Conservation (phyloP, 2,797 vertebrate species). For the Pangasius mekongensis region DNA sequence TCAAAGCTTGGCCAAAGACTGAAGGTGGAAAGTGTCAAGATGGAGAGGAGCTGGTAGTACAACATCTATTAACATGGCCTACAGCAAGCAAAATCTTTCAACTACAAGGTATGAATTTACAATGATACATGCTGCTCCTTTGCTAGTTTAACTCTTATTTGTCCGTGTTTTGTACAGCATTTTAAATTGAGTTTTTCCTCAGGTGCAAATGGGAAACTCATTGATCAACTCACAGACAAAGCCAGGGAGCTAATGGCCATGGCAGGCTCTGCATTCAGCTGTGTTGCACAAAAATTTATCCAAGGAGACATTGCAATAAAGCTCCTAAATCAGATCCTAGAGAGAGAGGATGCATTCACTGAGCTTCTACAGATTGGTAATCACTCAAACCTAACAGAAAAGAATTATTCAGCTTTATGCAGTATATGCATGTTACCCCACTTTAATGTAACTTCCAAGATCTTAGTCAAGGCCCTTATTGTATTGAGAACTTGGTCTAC, state of each 20-base stretch:
- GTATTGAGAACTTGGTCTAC: not conserved
- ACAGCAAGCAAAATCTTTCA: constrained; percentile 81
- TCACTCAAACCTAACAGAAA: not conserved
- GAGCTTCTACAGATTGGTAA: constrained; percentile 81
- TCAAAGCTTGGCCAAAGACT: constrained; percentile 85
- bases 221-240: constrained; percentile 74
- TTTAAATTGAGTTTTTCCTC: constrained; percentile 24
- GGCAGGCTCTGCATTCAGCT: constrained; percentile 73
- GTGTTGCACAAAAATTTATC: constrained; percentile 60
- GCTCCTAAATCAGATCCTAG: constrained; percentile 76
- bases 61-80: constrained; percentile 81
- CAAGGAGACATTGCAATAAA: constrained; percentile 70
- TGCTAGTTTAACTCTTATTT: not conserved
- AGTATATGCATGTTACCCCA: not conserved
- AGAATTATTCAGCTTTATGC: not conserved
- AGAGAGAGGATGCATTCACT: constrained; percentile 65
- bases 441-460: not conserved
- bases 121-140: not conserved
- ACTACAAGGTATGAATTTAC: constrained; percentile 73
- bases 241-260: constrained; percentile 71
- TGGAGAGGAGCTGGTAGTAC: constrained; percentile 72
- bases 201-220: constrained; percentile 70
- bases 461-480: not conserved
- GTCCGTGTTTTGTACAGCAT: not conserved
- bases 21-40: constrained; percentile 21